Base-by-base conservation (phyloP, 2,888 invertebrate species). In the Ischnura elegans region DNA sequence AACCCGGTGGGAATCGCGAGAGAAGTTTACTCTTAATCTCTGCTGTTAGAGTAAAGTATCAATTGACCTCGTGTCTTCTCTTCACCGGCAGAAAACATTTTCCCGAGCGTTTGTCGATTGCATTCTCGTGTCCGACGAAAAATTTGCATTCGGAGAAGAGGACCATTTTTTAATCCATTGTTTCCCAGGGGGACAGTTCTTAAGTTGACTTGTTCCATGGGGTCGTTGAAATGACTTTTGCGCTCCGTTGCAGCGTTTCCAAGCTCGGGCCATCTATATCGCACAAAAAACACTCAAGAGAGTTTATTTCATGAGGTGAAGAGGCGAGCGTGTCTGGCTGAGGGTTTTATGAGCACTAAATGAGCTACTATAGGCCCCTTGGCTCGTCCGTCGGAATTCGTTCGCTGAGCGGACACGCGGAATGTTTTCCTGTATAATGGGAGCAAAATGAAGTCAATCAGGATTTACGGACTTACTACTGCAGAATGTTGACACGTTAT, bases 311-410 rank as follows among this genome's bases (percentile, higher is more conserved):
- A 13, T 16, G 76, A 76, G 76, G n/a, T 25, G 76, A 13, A 1
- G 76, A 16, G 36, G 36, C 29, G 61, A 66, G 66, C 76, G 76
- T 76, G 76, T 76, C 76, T 76, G 76, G 76, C 76, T 76, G 76
- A 76, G 36, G 76, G 36, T 76, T 76, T 76, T 76, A 76, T 76
- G 76, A 76, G 76, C 76, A 36, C 29, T 16, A 76, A 76, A 76
- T 76, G 76, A 76, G 76, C 76, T 76, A 8, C 61, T 51, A 51
- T 1, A 13, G 8, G 4, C 6, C 76, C 76, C 76, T 36, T 76
- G 76, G 76, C 76, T 76, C 76, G 29, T 76, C 76, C 76, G 29
- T 36, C 29, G 36, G 16, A 29, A 8, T 36, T 36, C 76, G 2
- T 8, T 36, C 25, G 36, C 29, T 5, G 76, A 29, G 76, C 76